Evolutionary conservation across 2,797 vertebrate genomes (phyloP).

Genomic region (Craterocephalus amniculus): DNA sequence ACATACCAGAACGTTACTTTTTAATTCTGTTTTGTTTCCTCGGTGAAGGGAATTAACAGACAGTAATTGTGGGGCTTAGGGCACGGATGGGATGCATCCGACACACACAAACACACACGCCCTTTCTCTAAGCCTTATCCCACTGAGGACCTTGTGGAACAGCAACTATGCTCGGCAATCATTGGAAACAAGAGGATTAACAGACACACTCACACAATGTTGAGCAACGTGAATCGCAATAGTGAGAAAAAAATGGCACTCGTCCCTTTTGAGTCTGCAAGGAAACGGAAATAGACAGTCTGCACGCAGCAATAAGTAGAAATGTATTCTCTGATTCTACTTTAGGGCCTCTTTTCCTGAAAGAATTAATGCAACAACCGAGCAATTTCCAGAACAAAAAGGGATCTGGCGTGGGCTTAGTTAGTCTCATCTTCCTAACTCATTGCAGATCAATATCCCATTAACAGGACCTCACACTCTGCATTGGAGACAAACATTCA

Average conservation of each 20-base stretch:
- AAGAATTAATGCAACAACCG: neutral
- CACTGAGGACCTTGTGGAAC: slow-evolving; percentile 28
- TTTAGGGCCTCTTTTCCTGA: neutral
- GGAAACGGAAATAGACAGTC: neutral
- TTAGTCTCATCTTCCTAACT: slow-evolving; percentile 13
- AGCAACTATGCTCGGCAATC: slow-evolving; percentile 38
- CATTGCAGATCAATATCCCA: slow-evolving; percentile 36
- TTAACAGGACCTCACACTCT: slow-evolving; percentile 5
- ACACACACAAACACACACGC: slow-evolving; percentile 18
- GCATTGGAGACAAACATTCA: slow-evolving; percentile 1
- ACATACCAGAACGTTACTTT: slow-evolving; percentile 2
- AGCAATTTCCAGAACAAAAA: neutral
- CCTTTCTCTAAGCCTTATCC: slow-evolving; percentile 38
- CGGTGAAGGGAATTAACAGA: slow-evolving; percentile 3
- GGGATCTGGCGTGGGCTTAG: slow-evolving; percentile 15
- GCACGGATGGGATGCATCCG: slow-evolving; percentile 34
- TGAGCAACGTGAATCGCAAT: slow-evolving; percentile 34
- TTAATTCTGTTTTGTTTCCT: slow-evolving; percentile 2
- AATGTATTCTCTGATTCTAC: neutral
- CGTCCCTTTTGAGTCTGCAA: neutral
- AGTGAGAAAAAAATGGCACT: neutral
- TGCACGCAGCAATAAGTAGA: neutral
- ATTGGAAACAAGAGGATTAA: slow-evolving; percentile 51
- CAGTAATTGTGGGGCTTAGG: slow-evolving; percentile 5
- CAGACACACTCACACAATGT: slow-evolving; percentile 17